Base-by-base conservation (phyloP, 1,140 invertebrate species). In the Druon quercuslanigerum region DNA sequence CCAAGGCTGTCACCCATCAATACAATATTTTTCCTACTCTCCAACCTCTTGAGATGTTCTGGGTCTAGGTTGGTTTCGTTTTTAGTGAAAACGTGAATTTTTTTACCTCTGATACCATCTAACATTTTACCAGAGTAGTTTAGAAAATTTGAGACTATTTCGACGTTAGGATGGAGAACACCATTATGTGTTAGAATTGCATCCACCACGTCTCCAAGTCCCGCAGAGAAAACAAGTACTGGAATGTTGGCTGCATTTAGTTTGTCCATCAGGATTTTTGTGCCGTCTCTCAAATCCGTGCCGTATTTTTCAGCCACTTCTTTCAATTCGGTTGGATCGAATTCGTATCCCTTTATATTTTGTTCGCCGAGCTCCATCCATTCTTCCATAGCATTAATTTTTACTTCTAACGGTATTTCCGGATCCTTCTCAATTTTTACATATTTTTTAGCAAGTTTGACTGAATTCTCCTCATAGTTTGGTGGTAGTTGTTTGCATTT, bases 141-240 rank as follows among this genome's bases (percentile, higher is more conserved):
- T 74, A 99, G 93, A 90, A 97, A 98, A 90, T 99, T 99, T 7
- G 97, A 98, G 14, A 99, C 92, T 87, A 97, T 95, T 91, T 97
- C 96, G 51, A 98, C 95, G 92, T 98, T 96, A 3, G 94, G 90
- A 16, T 93, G 92, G 20, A 95, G 89, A 3, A 96, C 92, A 78
- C 94, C 91, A 74, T 96, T 93, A 74, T 95, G 93, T 25, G 93
- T 92, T 11, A 99, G 91, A 12, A 97, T 93, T 60, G 95, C 94
- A 20, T 95, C 92, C 0, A 98, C 95, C 8, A 96, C 93, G 86
- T 98, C 95, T 1, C 98, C 98, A 40, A 99, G 92, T 0, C 98
- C 98, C 50, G 98, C 98, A 50, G 97, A 98, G 90, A 99, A 98
- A 40, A 99, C 95, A 46, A 99, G 88, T 16, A 98, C 91, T 0